Evolutionary conservation across 1,140 invertebrate species (phyloP), one percentile per base, ranked within the genome.

Genomic region (Ectropis grisescens): DNA sequence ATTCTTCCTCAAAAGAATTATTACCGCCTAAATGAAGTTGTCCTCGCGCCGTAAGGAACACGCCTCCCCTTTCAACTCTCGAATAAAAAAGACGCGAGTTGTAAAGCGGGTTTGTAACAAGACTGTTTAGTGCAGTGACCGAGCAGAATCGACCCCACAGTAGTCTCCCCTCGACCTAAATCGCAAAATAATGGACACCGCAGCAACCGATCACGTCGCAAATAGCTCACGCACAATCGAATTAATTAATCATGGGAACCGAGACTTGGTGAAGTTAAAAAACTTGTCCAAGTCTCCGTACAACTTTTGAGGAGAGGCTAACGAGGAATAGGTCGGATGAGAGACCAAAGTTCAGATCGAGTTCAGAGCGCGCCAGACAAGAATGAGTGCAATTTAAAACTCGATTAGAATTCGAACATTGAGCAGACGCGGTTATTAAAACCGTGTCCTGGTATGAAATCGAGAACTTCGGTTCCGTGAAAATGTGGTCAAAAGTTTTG

Each of bases 371-470:
- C 64, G 60, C 52, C 56, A 70, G 64, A 75, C 68, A 69, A 74
- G 68, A 80, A 80, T 78, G 60, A 52, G 58, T 74, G 70, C 70
- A 80, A 80, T 80, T 78, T 78, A 80, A 75, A 80, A 78, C 58
- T 80, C 72, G 64, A 80, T 80, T 76, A 76, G 61, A 75, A 80
- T 80, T 75, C 57, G 66, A 74, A 68, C 60, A 67, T 65, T 56
- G 60, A 47, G 38, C 46, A 37, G 54, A 41, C 47, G 45, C 39
- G 49, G 50, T 72, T 75, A 76, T 76, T 76, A 68, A 76, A 67
- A 58, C 43, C 42, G 42, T 42, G 38, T 41, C 38, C 46, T 43
- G 39, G 42, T 41, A 38, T 33, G 33, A 34, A 41, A 23, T 51
- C 29, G 28, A 44, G 28, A 23, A 41, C 29, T 43, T 47, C 37